phyloP scores from a whole-genome alignment of 2,113 vertebrate genomes.

The Lycocorax pyrrhopterus region DNA sequence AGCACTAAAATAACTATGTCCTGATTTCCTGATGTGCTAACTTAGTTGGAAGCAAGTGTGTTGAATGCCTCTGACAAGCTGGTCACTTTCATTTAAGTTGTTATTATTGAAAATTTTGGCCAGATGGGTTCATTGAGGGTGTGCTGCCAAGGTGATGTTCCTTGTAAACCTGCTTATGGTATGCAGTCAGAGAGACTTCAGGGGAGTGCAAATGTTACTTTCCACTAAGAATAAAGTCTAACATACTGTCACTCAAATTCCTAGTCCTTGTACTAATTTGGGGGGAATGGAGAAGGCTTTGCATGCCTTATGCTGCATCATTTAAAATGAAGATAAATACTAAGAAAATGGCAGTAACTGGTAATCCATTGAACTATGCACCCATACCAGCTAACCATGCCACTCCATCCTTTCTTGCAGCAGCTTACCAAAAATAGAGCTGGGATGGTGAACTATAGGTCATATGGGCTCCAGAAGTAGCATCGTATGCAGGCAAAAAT shows the following conservation, averaged over 20 bases:
- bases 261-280: not conserved
- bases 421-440: constrained; percentile 45
- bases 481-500: constrained; percentile 8
- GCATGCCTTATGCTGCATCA: not conserved
- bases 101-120: not conserved
- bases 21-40: not conserved
- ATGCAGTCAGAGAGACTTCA: not conserved
- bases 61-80: not conserved
- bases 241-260: not conserved
- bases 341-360: not conserved
- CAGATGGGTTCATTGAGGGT: not conserved
- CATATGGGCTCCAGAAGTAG: constrained; percentile 24
- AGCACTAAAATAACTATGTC: not conserved
- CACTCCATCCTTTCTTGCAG: constrained; percentile 5
- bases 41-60: not conserved
- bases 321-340: not conserved
- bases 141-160: not conserved
- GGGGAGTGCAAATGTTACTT: not conserved
- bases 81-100: not conserved
- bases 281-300: not conserved
- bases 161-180: not conserved
- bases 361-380: not conserved
- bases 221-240: not conserved
- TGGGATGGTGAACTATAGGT: not conserved
- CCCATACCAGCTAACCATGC: not conserved